Base-by-base conservation (phyloP, 1,140 invertebrate species). In the Zophobas atratus region DNA sequence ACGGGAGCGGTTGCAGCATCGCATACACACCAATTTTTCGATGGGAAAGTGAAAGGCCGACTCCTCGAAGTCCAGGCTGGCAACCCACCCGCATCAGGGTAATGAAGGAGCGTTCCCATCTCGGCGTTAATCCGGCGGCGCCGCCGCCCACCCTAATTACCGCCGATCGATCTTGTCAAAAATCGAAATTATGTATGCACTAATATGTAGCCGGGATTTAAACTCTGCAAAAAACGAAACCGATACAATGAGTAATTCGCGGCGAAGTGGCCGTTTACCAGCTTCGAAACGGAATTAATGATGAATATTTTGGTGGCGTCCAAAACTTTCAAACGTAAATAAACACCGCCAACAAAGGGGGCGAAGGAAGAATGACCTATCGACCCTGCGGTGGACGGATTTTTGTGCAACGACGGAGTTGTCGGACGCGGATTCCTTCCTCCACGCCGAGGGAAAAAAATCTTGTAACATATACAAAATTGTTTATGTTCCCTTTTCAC, bases 91-190 rank as follows among this genome's bases (percentile, higher is more conserved):
- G 63, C 39, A 75, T 75, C 74, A 56, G 74, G 39, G 56, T 75
- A 75, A 75, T 75, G 74, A 75, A 75, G 57, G 74, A 75, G 60
- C 74, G 60, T 75, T 75, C 74, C 74, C 74, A 75, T 46, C 38
- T n/a, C 6, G 33, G 36, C 57, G 57, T 63, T 63, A 63, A 39
- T 63, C 57, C 57, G 32, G 34, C 20, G 55, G 55, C 55, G 55
- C 6, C 55, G 55, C n/a, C 56, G 34, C 56, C 6, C 60, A 38
- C 3, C 41, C 39, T 67, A 67, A 67, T 67, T 67, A 67, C 33
- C 56, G n/a, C 33, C 56, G 8, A 60, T 60, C 56, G 56, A 60
- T 60, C 35, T 38, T 55, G 20, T 34, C n/a, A 55, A 20, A 33
- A 55, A 20, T 55, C n/a, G 32, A 35, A 60, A 38, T 36, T 56